Evolutionary conservation across 2,797 vertebrate genomes (phyloP), one percentile per base, ranked within the genome.

Genomic region (Rhinella marina): DNA sequence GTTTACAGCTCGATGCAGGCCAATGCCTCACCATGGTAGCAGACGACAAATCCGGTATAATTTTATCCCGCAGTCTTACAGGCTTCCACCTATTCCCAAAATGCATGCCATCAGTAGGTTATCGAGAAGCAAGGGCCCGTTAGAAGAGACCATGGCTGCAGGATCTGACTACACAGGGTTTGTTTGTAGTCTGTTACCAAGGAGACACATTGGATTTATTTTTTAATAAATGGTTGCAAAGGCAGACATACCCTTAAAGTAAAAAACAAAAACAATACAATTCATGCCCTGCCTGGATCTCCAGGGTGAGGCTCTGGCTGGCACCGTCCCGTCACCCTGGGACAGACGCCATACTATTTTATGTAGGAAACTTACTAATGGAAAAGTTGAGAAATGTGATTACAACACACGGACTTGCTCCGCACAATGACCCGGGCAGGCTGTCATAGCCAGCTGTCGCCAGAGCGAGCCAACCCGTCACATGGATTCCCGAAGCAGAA

Each of bases 321-420:
- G 41, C 14, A n/a, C 3, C 1, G 4, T 50, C 41, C 77, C 29
- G 54, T 29, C 41, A 11, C 12, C 25, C 27, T 21, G 56, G 14
- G 29, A 61, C 25, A 61, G 1, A 14, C 25, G 23, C 48, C n/a
- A 73, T 19, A 62, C 21, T 21, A 10, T 41, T 54, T 52, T 27
- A 52, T 77, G 50, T 54, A 77, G 75, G 23, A 50, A 76, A 52
- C 41, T 62, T 48, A 54, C 1, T 32, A 13, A 77, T 77, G 75
- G 75, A 77, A 77, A 77, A 14, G 12, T 54, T 77, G 5, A 80
- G 78, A 9, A 80, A 80, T 32, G n/a, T 27, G 13, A 70, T 56
- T 23, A 70, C 25, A 27, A 52, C 23, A 73, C 25, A 21, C 11
- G 16, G 25, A n/a, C 29, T 0, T 0, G n/a, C 21, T 6, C 54